Evolutionary conservation across 2,888 invertebrate species (phyloP).

Genomic region (Synergus laeviventris): DNA sequence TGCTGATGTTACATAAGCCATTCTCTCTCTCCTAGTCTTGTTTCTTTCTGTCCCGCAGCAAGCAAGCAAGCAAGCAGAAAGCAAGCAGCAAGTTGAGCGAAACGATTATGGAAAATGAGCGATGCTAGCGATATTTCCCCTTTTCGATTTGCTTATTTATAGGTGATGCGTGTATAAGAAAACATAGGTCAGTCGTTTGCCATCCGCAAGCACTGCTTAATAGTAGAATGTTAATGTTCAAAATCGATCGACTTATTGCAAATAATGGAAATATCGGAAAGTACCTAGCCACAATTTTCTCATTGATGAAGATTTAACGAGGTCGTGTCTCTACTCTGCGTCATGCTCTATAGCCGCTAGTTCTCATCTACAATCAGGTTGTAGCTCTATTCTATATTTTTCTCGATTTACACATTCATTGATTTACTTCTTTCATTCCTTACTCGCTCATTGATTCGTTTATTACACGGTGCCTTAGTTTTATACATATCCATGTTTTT

Average conservation of each 20-base stretch:
- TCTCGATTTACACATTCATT: constrained; percentile 17
- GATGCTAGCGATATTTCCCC: constrained; percentile 41
- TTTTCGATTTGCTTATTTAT: constrained; percentile 1
- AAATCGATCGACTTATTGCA: constrained; percentile 48
- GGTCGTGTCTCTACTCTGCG: constrained; percentile 53
- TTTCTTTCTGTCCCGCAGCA: neutral
- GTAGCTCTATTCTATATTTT: neutral
- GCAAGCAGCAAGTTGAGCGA: neutral
- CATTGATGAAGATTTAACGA: constrained; percentile 57
- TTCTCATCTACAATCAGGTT: neutral
- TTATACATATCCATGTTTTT: constrained; percentile 3
- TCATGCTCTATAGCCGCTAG: constrained; percentile 41
- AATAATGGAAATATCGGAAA: constrained; percentile 47
- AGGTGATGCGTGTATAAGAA: constrained; percentile 15
- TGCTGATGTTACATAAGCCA: constrained; percentile 73
- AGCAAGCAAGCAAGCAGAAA: neutral
- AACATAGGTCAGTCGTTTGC: neutral
- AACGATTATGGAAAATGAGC: constrained; percentile 26
- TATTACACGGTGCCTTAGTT: neutral
- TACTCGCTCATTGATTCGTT: constrained; percentile 8
- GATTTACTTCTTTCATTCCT: constrained; percentile 12
- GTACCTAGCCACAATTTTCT: constrained; percentile 46
- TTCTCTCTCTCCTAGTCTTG: constrained; percentile 2
- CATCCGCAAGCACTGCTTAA: neutral
- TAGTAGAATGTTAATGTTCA: constrained; percentile 34